Percentiles rank a stretch among this genome's conserved stretches.
These are phyloP conservation scores for Thrips palmi DNA, from an alignment of 1,140 invertebrate genomes.

Conservation along the genomic window DNA sequence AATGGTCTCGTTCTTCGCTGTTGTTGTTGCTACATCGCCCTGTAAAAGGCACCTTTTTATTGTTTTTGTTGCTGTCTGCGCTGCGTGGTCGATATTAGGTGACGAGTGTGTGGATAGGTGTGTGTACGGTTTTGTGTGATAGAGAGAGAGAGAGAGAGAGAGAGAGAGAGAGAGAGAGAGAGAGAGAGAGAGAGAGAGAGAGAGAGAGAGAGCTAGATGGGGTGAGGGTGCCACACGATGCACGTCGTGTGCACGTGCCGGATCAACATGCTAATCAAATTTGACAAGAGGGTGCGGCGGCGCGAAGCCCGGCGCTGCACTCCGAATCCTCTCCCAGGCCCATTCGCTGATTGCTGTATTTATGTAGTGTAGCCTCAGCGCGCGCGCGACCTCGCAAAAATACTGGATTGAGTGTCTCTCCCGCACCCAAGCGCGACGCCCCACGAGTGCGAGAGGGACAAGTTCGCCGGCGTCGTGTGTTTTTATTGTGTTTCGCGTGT, in stretches of 20 bases:
- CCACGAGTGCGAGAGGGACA: too few relatives aligned
- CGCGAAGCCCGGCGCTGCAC: constrained; percentile 1
- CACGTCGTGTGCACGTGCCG: constrained; percentile 7
- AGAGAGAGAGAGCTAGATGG: not conserved
- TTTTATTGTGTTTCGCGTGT: too few relatives aligned
- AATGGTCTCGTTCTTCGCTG: too few relatives aligned
- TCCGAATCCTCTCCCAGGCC: not conserved
- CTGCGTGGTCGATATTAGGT: too few relatives aligned
- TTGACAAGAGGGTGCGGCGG: constrained; percentile 1
- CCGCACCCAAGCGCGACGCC: too few relatives aligned
- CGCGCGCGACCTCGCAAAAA: not conserved
- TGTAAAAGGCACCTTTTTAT: too few relatives aligned
- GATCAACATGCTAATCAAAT: constrained; percentile 12
- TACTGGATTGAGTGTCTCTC: too few relatives aligned
- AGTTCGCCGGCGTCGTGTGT: too few relatives aligned
- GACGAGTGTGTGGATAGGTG: too few relatives aligned
- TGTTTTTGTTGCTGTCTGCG: too few relatives aligned
- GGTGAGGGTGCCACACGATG: constrained; percentile 10
- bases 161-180: constrained; percentile 1
- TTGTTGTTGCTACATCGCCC: too few relatives aligned
- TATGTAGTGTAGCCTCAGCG: not conserved
- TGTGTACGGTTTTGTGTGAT: not conserved
- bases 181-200: not conserved
- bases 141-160: not conserved
- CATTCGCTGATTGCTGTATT: constrained; percentile 1